phyloP scores from a whole-genome alignment of 2,888 invertebrate species.

The Nomada lathburiana region DNA sequence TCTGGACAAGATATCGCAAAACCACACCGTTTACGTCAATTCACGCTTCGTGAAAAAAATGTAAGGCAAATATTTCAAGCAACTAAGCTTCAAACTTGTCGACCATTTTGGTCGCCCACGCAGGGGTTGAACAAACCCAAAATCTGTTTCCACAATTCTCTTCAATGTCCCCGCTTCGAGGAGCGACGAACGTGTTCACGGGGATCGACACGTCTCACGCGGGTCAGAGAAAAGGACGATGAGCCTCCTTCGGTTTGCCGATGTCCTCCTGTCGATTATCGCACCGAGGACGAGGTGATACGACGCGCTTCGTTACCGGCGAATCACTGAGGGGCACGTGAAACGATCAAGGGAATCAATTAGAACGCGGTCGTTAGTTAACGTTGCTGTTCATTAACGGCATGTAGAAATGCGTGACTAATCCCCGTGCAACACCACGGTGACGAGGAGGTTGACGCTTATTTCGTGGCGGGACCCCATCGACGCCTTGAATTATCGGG shows the following conservation, averaged over 20 bases:
- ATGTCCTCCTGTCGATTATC: conserved; percentile 37
- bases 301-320: conserved; percentile 31
- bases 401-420: conserved; percentile 50
- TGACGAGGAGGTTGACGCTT: background rate
- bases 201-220: background rate
- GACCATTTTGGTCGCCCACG: too few relatives aligned
- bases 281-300: conserved; percentile 9
- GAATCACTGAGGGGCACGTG: conserved; percentile 34
- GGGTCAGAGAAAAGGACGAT: background rate
- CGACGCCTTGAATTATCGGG: conserved; percentile 32
- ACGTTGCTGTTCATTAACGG: conserved; percentile 74
- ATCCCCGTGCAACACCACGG: conserved; percentile 15
- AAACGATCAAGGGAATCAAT: conserved; percentile 73
- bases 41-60: too few relatives aligned
- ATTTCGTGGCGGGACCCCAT: conserved; percentile 17
- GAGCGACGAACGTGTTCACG: background rate
- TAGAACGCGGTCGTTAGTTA: conserved; percentile 76
- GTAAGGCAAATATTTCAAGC: too few relatives aligned
- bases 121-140: too few relatives aligned
- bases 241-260: background rate
- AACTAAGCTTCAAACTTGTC: too few relatives aligned
- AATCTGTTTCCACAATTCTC: too few relatives aligned
- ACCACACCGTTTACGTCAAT: too few relatives aligned
- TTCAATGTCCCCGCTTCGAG: too few relatives aligned
- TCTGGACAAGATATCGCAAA: too few relatives aligned